Base-by-base conservation (phyloP, 2,797 vertebrate genomes). In the Molossus alvarezi region DNA sequence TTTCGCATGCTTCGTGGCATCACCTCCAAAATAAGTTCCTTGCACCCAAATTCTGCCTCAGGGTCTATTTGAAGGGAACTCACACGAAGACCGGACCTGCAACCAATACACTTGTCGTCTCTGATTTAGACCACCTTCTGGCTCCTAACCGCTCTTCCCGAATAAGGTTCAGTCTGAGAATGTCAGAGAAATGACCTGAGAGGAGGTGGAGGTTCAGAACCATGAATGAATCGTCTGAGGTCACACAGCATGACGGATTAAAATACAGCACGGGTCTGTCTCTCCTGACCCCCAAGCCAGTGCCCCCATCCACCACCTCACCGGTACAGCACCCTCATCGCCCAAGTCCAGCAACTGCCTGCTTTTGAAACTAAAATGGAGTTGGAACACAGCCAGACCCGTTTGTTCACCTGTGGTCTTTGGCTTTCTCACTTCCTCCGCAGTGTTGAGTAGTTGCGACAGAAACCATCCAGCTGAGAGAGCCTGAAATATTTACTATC, bases 41-140 rank as follows among this genome's bases (percentile, higher is more conserved):
- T 29, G 10, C 4, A n/a, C 27, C 17, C 53, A 92, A 69, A 82
- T 76, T 23, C 55, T 90, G 3, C 48, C 14, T 73, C 25, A 23
- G 64, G n/a, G 3, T 88, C 37, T 82, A 20, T 88, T 73, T 67
- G n/a, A 57, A 33, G 37, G 14, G 3, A 62, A 33, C 13, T 90
- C 58, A 94, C 90, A 77, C 41, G 41, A 72, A 93, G 25, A 79
- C 3, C 55, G 15, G 45, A 80, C 11, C 10, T 21, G 29, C n/a
- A 51, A 53, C n/a, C 41, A 76, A 72, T 48, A 57, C 69, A 51
- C 67, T 18, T n/a, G 15, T 53, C 79, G 15, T 80, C 53, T 48
- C 55, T 67, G 41, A 60, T 51, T 95, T 62, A 89, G 65, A 72
- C 33, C 62, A 53, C 64, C n/a, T 48, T 91, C 93, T 84, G 33